A percentile compares a stretch with the other conserved stretches of the same genome.
Evolutionary conservation across 2,797 vertebrate genomes (phyloP).

Genomic region (Danio kyathit): DNA sequence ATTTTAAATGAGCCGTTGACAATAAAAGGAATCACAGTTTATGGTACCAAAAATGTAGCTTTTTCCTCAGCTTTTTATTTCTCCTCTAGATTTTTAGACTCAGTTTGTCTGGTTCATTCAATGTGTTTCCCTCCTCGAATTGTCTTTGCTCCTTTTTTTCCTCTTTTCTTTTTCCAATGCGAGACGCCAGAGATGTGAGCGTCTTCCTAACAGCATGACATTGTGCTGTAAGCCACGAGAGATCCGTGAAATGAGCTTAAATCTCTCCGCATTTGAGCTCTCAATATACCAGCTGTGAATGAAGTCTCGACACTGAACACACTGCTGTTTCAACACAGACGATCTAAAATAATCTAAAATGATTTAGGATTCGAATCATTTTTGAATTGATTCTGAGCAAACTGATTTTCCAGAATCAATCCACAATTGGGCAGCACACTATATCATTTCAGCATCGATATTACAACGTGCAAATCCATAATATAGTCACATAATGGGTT

Average conservation of each 20-base stretch:
- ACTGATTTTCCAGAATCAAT: not conserved
- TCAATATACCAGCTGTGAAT: constrained; percentile 33
- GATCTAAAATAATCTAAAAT: not conserved
- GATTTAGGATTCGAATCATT: not conserved
- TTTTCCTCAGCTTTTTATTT: no score
- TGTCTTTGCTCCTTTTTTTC: constrained; percentile 14
- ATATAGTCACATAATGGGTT: no score
- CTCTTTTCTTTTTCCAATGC: not conserved
- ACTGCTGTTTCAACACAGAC: not conserved
- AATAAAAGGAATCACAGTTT: not conserved
- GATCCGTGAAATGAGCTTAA: constrained; percentile 56
- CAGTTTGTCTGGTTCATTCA: not conserved
- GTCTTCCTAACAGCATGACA: constrained; percentile 33
- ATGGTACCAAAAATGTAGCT: not conserved
- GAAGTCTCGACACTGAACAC: not conserved
- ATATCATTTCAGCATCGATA: no score
- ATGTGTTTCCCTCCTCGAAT: not conserved
- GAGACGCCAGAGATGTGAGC: not conserved
- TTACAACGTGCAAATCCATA: no score
- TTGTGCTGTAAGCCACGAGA: constrained; percentile 34
- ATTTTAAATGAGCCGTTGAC: no score
- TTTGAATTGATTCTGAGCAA: not conserved
- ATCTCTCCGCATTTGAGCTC: constrained; percentile 28
- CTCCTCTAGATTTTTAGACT: not conserved
- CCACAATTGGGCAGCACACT: no score